These are phyloP conservation scores for Timema podura DNA, from an alignment of 2,888 invertebrate species.

Conservation along the genomic window DNA sequence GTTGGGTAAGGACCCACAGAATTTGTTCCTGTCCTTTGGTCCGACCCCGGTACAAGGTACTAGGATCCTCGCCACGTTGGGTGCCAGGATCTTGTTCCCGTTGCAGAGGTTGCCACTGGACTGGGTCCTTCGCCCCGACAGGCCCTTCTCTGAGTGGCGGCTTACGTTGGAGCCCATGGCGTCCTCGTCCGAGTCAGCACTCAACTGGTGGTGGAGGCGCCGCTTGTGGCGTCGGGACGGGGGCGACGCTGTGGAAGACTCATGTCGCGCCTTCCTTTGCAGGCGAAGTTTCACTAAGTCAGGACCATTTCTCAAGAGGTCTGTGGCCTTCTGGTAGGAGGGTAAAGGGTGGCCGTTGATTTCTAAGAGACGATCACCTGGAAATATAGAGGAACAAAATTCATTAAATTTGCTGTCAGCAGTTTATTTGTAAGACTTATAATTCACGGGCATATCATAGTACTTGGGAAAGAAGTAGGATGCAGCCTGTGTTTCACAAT, in stretches of 20 bases:
- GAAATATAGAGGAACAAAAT: no score
- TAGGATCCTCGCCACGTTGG: slow-evolving; percentile 47
- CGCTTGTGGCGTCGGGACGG: slow-evolving; percentile 44
- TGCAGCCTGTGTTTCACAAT: no score
- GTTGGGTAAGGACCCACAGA: slow-evolving; percentile 63
- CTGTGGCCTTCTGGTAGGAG: slow-evolving; percentile 1
- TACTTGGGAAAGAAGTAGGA: no score
- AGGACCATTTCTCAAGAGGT: slow-evolving; percentile 5
- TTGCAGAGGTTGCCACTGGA: slow-evolving; percentile 73
- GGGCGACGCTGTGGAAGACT: neutral
- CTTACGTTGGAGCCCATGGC: slow-evolving; percentile 74
- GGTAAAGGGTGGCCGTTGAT: neutral
- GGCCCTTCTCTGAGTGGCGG: slow-evolving; percentile 68
- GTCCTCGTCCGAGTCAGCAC: slow-evolving; percentile 19
- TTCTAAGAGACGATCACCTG: slow-evolving; percentile 4
- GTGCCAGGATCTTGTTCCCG: slow-evolving; percentile 43
- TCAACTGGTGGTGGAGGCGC: slow-evolving; percentile 58
- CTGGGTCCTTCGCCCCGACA: slow-evolving; percentile 66
- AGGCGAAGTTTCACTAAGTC: slow-evolving; percentile 8
- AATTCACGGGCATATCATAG: no score
- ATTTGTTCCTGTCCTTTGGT: slow-evolving; percentile 41
- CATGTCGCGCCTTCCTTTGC: neutral
- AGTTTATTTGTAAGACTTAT: no score
- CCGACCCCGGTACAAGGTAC: slow-evolving; percentile 46
- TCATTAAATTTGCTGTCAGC: no score